Conservation (phyloP, 1,140 invertebrate species). For the Atta colombica region DNA sequence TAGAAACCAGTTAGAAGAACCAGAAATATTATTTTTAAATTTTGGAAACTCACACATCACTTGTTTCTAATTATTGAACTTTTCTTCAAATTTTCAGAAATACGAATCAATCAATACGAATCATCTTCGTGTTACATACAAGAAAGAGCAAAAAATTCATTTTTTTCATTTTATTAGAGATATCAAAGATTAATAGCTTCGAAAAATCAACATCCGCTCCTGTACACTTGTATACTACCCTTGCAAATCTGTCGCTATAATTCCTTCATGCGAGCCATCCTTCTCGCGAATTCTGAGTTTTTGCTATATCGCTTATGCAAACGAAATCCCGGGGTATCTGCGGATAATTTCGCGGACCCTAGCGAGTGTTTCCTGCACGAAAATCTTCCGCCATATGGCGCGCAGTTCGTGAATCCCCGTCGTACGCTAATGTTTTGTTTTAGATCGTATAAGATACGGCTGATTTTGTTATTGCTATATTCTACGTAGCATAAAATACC, state of each 20-base stretch:
- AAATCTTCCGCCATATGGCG: constrained; percentile 43
- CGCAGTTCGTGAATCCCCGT: constrained; percentile 37
- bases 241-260: constrained; percentile 69
- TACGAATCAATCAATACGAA: not conserved
- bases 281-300: constrained; percentile 52
- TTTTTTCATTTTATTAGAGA: not conserved
- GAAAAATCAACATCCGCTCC: constrained; percentile 38
- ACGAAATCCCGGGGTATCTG: constrained; percentile 69
- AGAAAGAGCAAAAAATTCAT: not conserved
- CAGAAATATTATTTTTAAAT: not conserved
- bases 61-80: not conserved
- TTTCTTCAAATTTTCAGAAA: not conserved
- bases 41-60: not conserved
- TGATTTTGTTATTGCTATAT: constrained; percentile 54
- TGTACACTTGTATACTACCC: constrained; percentile 50
- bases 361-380: constrained; percentile 34
- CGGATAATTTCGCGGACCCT: constrained; percentile 66
- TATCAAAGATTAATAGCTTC: too few relatives aligned
- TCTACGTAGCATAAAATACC: constrained; percentile 26
- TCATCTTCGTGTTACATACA: constrained; percentile 7
- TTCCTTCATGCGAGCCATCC: constrained; percentile 22
- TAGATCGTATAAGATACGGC: constrained; percentile 32
- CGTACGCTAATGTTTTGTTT: constrained; percentile 42
- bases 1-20: too few relatives aligned
- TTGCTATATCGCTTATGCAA: constrained; percentile 66